Percentiles rank a stretch among this genome's conserved stretches.
phyloP scores from a whole-genome alignment of 2,113 vertebrate genomes.

The Lamprotornis superbus region DNA sequence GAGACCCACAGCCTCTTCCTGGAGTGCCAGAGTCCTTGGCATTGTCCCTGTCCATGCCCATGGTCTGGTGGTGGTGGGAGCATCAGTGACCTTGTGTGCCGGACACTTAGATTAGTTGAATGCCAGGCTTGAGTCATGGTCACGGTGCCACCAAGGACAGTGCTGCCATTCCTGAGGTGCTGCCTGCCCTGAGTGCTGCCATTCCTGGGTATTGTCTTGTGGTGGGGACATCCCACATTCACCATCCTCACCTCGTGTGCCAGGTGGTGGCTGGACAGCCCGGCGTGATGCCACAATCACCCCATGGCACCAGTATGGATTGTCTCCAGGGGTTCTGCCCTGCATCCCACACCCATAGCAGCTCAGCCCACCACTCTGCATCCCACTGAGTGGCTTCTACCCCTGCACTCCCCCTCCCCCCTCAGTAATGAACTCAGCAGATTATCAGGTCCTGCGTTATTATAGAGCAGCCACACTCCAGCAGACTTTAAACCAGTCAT shows the following conservation, averaged over 20 bases:
- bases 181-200: not conserved
- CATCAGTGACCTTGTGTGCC: not conserved
- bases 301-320: not conserved
- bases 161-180: not conserved
- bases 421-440: not conserved
- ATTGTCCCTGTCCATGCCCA: not conserved
- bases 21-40: not conserved
- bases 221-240: not conserved
- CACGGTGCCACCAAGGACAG: not conserved
- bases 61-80: not conserved
- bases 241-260: fast-evolving
- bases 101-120: not conserved
- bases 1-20: not conserved
- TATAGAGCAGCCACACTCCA: not conserved
- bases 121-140: not conserved
- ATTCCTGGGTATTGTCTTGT: not conserved
- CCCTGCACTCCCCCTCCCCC: not conserved
- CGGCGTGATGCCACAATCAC: fast-evolving
- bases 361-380: fast-evolving
- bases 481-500: conserved; percentile 40
- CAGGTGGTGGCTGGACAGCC: not conserved
- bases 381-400: not conserved
- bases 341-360: not conserved
- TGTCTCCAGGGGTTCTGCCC: too few relatives aligned
- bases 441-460: not conserved